These are phyloP conservation scores for Dermochelys coriacea DNA, from an alignment of 2,797 vertebrate genomes.

Conservation along the genomic window DNA sequence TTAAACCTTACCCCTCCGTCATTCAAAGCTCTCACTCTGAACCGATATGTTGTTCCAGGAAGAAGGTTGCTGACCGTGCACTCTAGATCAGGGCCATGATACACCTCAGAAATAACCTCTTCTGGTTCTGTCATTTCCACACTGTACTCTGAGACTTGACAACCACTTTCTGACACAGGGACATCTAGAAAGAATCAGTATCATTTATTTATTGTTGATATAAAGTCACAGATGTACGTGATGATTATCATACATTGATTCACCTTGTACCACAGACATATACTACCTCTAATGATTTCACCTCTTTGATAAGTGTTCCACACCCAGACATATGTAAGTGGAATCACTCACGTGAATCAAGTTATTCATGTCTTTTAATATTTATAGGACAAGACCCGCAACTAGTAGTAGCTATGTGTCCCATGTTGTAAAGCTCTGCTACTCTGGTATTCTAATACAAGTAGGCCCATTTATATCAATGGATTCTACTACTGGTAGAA, in stretches of 20 bases:
- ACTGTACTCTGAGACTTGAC: conserved; percentile 90
- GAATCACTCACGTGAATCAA: not conserved
- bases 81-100: conserved; percentile 88
- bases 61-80: conserved; percentile 93
- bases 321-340: accelerated
- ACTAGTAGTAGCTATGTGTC: not conserved
- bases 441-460: not conserved
- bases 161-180: conserved; percentile 80
- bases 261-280: accelerated
- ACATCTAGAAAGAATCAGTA: conserved; percentile 61
- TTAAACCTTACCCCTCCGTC: conserved; percentile 91
- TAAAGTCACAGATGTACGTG: accelerated
- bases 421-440: not conserved
- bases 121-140: conserved; percentile 92
- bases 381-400: not conserved
- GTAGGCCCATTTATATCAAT: not conserved
- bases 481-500: not conserved
- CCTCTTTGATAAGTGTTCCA: not conserved
- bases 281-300: no score
- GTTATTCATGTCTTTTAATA: not conserved
- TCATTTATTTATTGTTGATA: accelerated
- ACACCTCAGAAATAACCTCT: conserved; percentile 86
- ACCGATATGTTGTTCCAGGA: conserved; percentile 90
- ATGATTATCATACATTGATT: not conserved
- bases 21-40: conserved; percentile 91